A percentile compares a stretch with the other conserved stretches of the same genome.
Evolutionary conservation across 2,113 vertebrate species (phyloP).

Genomic region (Erpornis zantholeuca): DNA sequence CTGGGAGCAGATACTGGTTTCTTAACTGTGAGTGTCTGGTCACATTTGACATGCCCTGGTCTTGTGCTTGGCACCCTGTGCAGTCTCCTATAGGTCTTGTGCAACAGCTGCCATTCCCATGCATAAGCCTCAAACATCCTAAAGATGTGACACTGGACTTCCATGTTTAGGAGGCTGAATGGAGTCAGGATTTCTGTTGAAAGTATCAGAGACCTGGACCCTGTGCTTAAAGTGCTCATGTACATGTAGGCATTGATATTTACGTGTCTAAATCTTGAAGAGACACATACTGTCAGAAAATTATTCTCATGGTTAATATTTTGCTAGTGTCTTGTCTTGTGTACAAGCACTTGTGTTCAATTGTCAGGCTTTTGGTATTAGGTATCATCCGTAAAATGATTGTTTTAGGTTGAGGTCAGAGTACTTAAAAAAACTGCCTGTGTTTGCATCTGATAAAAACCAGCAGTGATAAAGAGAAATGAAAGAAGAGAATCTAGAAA

Average conservation of each 20-base stretch:
- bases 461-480: not conserved
- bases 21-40: not conserved
- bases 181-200: not conserved
- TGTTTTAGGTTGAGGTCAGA: not conserved
- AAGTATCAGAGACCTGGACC: not conserved
- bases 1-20: not conserved
- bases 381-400: not conserved
- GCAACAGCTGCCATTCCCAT: not conserved
- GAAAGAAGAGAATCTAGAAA: not conserved
- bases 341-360: not conserved
- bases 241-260: not conserved
- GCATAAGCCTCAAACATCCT: not conserved
- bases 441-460: not conserved
- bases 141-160: not conserved
- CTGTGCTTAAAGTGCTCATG: not conserved
- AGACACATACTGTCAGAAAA: not conserved
- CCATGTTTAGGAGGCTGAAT: not conserved
- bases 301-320: not conserved
- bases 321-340: not conserved
- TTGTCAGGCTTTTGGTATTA: not conserved
- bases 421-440: not conserved
- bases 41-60: not conserved
- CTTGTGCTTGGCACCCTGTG: not conserved
- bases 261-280: not conserved
- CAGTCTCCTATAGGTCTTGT: not conserved